These are phyloP conservation scores for Turritopsis dohrnii DNA, from an alignment of 30 jellyfish, hydroid and myxozoan genomes.

Conservation along the genomic window DNA sequence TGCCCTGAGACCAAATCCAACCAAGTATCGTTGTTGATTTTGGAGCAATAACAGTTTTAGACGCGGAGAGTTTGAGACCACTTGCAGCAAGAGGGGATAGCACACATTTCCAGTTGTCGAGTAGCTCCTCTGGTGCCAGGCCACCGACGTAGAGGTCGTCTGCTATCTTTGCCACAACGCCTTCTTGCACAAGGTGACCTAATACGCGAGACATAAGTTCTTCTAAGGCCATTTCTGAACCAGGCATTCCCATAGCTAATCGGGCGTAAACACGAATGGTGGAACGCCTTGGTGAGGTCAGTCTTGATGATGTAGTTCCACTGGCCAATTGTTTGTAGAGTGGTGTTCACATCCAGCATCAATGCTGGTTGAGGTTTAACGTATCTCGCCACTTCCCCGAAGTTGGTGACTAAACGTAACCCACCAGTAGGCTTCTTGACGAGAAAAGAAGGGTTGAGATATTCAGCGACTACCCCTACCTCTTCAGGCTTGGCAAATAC, in stretches of 20 bases:
- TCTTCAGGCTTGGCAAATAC: conserved; percentile 47
- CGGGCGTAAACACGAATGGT: conserved; percentile 44
- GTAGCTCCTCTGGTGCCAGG: conserved; percentile 6
- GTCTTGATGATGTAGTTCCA: conserved; percentile 41
- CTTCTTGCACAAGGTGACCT: conserved; percentile 24
- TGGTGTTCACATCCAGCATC: conserved; percentile 47
- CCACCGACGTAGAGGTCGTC: conserved; percentile 13
- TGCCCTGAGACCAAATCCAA: conserved; percentile 46
- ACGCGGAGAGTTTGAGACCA: no score
- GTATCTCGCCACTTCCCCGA: conserved; percentile 43
- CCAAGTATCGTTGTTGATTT: conserved; percentile 36
- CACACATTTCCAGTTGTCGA: neutral
- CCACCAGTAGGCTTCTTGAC: conserved; percentile 56
- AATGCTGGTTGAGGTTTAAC: conserved; percentile 51
- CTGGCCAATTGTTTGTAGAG: conserved; percentile 39
- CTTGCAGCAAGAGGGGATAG: no score
- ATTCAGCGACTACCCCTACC: conserved; percentile 16
- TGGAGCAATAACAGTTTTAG: conserved; percentile 4
- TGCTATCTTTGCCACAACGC: conserved; percentile 31
- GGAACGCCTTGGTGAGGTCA: conserved; percentile 42
- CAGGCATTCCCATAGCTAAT: conserved; percentile 62
- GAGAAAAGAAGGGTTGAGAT: no score
- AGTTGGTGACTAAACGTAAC: conserved; percentile 48
- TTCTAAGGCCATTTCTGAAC: conserved; percentile 51
- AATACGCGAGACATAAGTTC: conserved; percentile 45